Conservation (phyloP, 2,113 vertebrate species). For the Gopherus flavomarginatus region DNA sequence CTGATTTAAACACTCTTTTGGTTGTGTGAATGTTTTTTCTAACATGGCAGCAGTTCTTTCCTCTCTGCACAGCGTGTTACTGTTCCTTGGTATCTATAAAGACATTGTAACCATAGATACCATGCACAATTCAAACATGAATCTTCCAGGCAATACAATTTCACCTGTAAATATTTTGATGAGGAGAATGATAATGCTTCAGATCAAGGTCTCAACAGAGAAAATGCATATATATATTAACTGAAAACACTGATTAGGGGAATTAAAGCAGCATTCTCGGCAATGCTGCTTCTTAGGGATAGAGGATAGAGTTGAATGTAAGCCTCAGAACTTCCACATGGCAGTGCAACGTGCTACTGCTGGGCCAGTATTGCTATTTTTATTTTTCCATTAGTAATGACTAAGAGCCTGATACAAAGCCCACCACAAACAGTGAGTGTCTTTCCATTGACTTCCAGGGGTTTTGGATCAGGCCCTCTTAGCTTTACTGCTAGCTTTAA, state of each 20-base stretch:
- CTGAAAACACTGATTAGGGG: slow-evolving; percentile 37
- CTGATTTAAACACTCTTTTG: not conserved
- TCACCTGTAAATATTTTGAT: slow-evolving; percentile 64
- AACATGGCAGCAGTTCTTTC: not conserved
- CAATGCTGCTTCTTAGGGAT: not conserved
- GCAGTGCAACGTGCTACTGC: not conserved
- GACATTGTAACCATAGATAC: slow-evolving; percentile 56
- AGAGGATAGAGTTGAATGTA: not conserved
- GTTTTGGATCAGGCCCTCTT: not conserved
- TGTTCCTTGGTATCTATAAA: slow-evolving; percentile 3
- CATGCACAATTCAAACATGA: slow-evolving; percentile 11
- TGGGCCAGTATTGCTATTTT: not conserved
- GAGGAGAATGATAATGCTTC: slow-evolving; percentile 26
- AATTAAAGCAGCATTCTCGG: not conserved
- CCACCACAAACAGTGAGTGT: not conserved
- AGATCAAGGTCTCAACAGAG: slow-evolving; percentile 18
- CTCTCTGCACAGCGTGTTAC: not conserved
- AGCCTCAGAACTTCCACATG: not conserved
- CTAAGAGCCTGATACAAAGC: not conserved
- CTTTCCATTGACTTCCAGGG: not conserved
- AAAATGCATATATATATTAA: not conserved
- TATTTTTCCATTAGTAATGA: not conserved
- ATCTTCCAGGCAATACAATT: not conserved
- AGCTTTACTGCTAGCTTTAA: not conserved
- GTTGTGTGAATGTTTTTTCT: not conserved